Evolutionary conservation across 2,888 invertebrate species (phyloP).

Genomic region (Sisyra nigra): DNA sequence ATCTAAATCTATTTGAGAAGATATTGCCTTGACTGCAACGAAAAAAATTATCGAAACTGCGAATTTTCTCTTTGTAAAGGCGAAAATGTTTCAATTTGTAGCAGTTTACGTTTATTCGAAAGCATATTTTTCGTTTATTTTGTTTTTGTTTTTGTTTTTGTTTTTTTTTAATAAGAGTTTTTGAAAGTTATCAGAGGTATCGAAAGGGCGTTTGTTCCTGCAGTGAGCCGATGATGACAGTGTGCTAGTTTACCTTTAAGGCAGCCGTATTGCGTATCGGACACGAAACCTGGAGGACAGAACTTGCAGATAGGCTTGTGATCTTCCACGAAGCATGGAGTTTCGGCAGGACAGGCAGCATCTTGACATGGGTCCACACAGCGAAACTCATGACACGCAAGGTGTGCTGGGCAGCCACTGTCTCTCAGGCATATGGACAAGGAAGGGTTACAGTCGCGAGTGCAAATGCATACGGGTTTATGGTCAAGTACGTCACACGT

Average conservation of each 20-base stretch:
- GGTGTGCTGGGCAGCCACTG: slow-evolving; percentile 69
- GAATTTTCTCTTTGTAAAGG: too few species aligned
- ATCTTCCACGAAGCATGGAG: slow-evolving; percentile 87
- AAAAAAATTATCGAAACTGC: neutral
- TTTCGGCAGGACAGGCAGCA: slow-evolving; percentile 67
- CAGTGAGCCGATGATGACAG: slow-evolving; percentile 4
- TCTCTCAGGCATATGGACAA: slow-evolving; percentile 80
- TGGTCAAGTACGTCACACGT: slow-evolving; percentile 80
- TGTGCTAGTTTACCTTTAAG: slow-evolving; percentile 69
- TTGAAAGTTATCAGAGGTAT: too few species aligned
- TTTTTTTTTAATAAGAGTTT: too few species aligned
- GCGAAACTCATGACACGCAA: slow-evolving; percentile 76
- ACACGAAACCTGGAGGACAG: slow-evolving; percentile 85
- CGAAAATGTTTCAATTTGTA: too few species aligned
- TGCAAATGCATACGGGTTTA: slow-evolving; percentile 71
- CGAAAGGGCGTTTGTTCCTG: neutral
- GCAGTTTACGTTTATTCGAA: too few species aligned
- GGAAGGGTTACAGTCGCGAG: slow-evolving; percentile 72
- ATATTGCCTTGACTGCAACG: slow-evolving; percentile 1
- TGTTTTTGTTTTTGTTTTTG: too few species aligned
- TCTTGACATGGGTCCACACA: slow-evolving; percentile 82
- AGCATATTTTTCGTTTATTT: too few species aligned
- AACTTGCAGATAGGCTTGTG: slow-evolving; percentile 92
- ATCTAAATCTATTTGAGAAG: neutral
- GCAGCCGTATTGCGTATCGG: slow-evolving; percentile 86